Conservation (phyloP, 2,797 vertebrate genomes). For the Naso thynnoides region DNA sequence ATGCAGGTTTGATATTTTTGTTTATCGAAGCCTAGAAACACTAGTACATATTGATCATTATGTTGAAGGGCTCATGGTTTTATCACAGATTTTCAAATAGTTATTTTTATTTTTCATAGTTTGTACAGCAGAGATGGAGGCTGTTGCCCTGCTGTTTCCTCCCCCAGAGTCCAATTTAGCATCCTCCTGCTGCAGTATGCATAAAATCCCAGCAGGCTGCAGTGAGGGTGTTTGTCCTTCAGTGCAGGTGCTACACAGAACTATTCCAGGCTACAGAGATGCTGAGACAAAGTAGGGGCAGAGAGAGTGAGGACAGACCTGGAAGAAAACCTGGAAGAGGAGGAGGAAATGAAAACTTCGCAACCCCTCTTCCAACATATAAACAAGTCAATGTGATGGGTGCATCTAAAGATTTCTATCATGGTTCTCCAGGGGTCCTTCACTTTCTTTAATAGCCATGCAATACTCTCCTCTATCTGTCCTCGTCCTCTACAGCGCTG, state of each 20-base stretch:
- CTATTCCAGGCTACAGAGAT: slow-evolving; percentile 11
- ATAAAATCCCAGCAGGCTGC: slow-evolving; percentile 58
- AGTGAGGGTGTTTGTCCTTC: slow-evolving; percentile 61
- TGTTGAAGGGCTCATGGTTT: slow-evolving; percentile 16
- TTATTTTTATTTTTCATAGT: slow-evolving; percentile 30
- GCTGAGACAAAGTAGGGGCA: slow-evolving; percentile 25
- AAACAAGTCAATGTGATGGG: slow-evolving; percentile 29
- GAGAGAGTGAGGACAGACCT: slow-evolving; percentile 13
- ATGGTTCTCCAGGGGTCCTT: slow-evolving; percentile 52
- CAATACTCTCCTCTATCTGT: slow-evolving; percentile 45
- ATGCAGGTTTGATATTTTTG: slow-evolving; percentile 1
- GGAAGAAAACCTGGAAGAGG: slow-evolving; percentile 1
- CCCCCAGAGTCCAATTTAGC: slow-evolving; percentile 47
- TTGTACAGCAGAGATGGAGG: slow-evolving; percentile 26
- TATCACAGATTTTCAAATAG: slow-evolving; percentile 30
- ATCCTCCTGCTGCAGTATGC: slow-evolving; percentile 59
- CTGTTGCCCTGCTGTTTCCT: slow-evolving; percentile 23
- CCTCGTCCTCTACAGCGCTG: slow-evolving; percentile 29
- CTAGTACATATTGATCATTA: neutral
- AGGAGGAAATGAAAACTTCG: slow-evolving; percentile 17
- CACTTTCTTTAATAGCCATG: slow-evolving; percentile 52
- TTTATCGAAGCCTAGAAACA: neutral
- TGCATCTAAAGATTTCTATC: slow-evolving; percentile 34
- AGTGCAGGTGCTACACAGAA: slow-evolving; percentile 55
- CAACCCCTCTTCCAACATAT: slow-evolving; percentile 28